A percentile compares a stretch with the other conserved stretches of the same genome.
phyloP scores from a whole-genome alignment of 92 coral and sea anemone genomes.

The Metridium senile region DNA sequence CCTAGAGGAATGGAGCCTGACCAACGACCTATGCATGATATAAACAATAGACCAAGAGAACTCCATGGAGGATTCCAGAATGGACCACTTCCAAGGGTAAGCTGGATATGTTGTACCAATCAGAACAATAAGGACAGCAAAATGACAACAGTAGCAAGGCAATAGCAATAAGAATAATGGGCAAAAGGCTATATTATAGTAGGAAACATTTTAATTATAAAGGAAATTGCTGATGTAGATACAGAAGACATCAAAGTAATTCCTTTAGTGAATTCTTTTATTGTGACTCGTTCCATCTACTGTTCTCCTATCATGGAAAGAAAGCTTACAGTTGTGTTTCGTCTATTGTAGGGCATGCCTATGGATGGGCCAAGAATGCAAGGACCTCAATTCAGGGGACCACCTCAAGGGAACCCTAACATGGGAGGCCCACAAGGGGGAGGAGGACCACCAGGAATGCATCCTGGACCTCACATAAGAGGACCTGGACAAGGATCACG shows the following conservation, averaged over 20 bases:
- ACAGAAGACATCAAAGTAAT: too few relatives aligned
- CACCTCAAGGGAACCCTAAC: conserved; percentile 41
- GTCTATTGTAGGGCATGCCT: conserved; percentile 23
- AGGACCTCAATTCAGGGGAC: conserved; percentile 39
- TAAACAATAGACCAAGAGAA: conserved; percentile 61
- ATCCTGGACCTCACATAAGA: conserved; percentile 27
- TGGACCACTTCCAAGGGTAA: conserved; percentile 42
- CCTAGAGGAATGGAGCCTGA: conserved; percentile 44
- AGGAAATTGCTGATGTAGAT: too few relatives aligned
- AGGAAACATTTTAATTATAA: too few relatives aligned
- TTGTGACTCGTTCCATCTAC: too few relatives aligned
- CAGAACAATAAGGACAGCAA: too few relatives aligned
- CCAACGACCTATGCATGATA: conserved; percentile 59
- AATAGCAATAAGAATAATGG: too few relatives aligned
- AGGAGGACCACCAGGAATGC: conserved; percentile 44
- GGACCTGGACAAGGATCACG: conserved; percentile 43
- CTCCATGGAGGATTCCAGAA: conserved; percentile 41
- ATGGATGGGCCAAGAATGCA: conserved; percentile 36
- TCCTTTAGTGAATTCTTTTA: too few relatives aligned
- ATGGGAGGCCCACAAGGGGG: conserved; percentile 46
- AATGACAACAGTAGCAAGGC: too few relatives aligned
- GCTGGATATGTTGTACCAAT: too few relatives aligned
- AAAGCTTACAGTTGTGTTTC: too few relatives aligned
- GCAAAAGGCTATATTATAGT: too few relatives aligned
- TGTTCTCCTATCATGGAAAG: too few relatives aligned